Evolutionary conservation across 2,797 vertebrate species (phyloP), one percentile per base, ranked within the genome.

Genomic region (Threskiornis aethiopicus): DNA sequence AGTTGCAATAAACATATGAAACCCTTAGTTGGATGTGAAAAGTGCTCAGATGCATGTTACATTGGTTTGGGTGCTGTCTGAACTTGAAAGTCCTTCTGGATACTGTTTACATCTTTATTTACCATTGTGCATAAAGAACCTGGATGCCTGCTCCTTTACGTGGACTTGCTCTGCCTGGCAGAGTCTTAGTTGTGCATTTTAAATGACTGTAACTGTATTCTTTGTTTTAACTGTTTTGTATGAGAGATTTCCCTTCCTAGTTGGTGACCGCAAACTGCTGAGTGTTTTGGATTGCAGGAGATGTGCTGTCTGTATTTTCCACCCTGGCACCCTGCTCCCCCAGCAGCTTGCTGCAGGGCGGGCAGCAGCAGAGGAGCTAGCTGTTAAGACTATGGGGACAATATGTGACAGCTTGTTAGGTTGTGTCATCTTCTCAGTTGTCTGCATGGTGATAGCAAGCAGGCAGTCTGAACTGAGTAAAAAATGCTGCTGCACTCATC

Each of bases 231-330:
- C 19, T 22, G 5, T 10, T 84, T 46, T 28, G 5, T 24, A 20
- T 8, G 9, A 37, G 26, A 9, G 11, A 11, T 82, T 29, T 64
- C 61, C 18, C 26, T 55, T 79, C 62, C 66, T 35, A 7, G 16
- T 7, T 59, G 54, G 58, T 52, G 71, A 18, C 31, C 1, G 1
- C 4, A 0, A 69, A 55, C 33, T 3, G 14, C 49, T 8, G 31
- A 41, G 59, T 33, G 37, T 31, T 80, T 69, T 35, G 55, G 28
- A 37, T 33, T 52, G 46, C 39, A 11, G 16, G 26, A 42, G 44
- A n/a, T 24, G 24, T 19, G 19, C 26, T 77, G 10, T 22, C 54
- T 67, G 21, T 76, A 18, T 70, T 52, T 62, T 69, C 24, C 4
- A 3, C 31, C 11, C 31, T 37, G 46, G 21, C 31, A 54, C n/a